Base-by-base conservation (phyloP, 2,888 invertebrate species). In the Apamea crenata region DNA sequence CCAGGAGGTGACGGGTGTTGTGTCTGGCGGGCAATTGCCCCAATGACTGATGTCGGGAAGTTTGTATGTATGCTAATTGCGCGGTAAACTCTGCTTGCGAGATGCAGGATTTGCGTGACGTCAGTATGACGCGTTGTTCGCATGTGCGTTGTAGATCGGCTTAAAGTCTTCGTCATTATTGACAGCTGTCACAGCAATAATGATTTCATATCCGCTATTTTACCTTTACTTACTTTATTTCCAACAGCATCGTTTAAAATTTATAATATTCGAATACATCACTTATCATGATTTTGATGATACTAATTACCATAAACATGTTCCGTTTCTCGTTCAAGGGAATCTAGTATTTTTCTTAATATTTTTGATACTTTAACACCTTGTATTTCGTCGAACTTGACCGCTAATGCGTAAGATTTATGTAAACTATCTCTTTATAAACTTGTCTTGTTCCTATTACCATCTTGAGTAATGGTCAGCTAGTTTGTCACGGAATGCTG, bases 281-380 rank as follows among this genome's bases (percentile, higher is more conserved):
- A 80, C 16, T 53, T 80, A 77, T 67, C n/a, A 82, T 76, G 67
- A 69, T 63, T 76, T 78, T 79, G 69, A 84, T 81, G 78, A 53
- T 79, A 18, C 29, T 73, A 66, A 89, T 85, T 86, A 85, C 47
- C 81, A 85, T 67, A 80, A 79, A 80, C 79, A 77, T 32, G 82
- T 84, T 85, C 79, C 44, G 82, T 81, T 80, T 82, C 47, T 87
- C 67, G 82, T 86, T 86, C 88, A 89, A 89, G 89, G 89, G 78
- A 75, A 85, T 84, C 86, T 61, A 47, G 81, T 88, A 74, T 79
- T 84, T 84, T 86, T 84, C 77, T 84, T 66, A 72, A 81, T 14
- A 36, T 71, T 61, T 84, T 67, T 65, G 59, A 65, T 61, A 56
- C 29, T 67, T 79, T 72, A 63, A 74, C 78, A 77, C 59, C 61